phyloP scores from a whole-genome alignment of 2,113 vertebrate species.

The Aplodontia rufa region DNA sequence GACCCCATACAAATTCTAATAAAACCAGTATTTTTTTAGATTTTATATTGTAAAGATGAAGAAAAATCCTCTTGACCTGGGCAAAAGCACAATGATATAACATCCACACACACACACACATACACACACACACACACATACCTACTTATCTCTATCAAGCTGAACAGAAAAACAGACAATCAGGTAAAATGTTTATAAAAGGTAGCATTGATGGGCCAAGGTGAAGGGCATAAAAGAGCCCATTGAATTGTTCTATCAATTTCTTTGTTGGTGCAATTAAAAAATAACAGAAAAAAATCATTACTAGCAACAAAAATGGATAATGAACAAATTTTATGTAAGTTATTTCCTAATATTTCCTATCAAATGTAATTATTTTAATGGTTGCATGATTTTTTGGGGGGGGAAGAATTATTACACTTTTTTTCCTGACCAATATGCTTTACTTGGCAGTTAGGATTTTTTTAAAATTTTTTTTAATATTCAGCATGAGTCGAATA shows the following conservation, averaged over 20 bases:
- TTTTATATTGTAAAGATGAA: neutral
- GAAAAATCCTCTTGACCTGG: neutral
- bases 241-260: neutral
- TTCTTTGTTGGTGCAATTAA: neutral
- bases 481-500: neutral
- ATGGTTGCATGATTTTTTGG: neutral
- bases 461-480: conserved; percentile 24
- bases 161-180: neutral
- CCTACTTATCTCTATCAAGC: neutral
- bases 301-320: neutral
- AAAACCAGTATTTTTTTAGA: neutral
- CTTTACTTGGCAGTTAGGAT: neutral
- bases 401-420: neutral
- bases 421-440: neutral
- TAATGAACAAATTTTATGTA: neutral
- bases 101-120: neutral
- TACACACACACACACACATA: too few species aligned
- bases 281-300: conserved; percentile 4
- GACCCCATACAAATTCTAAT: neutral
- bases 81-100: neutral
- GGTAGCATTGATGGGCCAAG: neutral
- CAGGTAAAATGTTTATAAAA: neutral
- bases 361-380: neutral
- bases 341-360: conserved; percentile 5
- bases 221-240: neutral